Conservation (phyloP, 2,888 invertebrate genomes). For the Cantharis lateralis region DNA sequence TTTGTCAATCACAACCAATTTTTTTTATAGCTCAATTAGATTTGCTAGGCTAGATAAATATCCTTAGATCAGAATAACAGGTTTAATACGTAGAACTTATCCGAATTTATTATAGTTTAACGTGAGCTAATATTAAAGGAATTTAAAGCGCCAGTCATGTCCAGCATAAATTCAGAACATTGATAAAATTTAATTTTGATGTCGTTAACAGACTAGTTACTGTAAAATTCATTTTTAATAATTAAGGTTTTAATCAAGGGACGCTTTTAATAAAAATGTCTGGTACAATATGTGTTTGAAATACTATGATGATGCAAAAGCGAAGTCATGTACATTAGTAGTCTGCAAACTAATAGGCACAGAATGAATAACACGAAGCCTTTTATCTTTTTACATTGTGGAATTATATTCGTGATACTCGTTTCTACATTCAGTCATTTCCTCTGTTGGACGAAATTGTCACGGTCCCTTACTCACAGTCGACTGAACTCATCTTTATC, state of each 20-base stretch:
- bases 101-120: too few relatives aligned
- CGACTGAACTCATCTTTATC: conserved; percentile 22
- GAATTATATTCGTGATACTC: conserved; percentile 16
- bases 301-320: neutral
- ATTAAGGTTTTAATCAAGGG: neutral
- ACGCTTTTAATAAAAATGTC: neutral
- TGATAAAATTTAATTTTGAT: neutral
- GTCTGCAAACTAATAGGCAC: conserved; percentile 8
- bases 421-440: conserved; percentile 13
- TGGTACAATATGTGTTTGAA: neutral
- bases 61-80: neutral
- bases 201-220: neutral
- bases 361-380: conserved; percentile 15
- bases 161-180: neutral
- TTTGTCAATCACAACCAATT: too few relatives aligned
- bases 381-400: conserved; percentile 18
- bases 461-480: conserved; percentile 18
- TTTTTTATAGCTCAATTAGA: too few relatives aligned
- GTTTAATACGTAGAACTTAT: too few relatives aligned
- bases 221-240: neutral
- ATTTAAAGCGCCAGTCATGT: neutral
- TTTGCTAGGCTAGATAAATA: neutral
- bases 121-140: neutral
- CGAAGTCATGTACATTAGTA: conserved; percentile 12
- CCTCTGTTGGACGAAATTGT: conserved; percentile 11